Percentiles rank a stretch among this genome's conserved stretches.
Evolutionary conservation across 2,113 vertebrate species (phyloP).

Genomic region (Glaucomys volans): DNA sequence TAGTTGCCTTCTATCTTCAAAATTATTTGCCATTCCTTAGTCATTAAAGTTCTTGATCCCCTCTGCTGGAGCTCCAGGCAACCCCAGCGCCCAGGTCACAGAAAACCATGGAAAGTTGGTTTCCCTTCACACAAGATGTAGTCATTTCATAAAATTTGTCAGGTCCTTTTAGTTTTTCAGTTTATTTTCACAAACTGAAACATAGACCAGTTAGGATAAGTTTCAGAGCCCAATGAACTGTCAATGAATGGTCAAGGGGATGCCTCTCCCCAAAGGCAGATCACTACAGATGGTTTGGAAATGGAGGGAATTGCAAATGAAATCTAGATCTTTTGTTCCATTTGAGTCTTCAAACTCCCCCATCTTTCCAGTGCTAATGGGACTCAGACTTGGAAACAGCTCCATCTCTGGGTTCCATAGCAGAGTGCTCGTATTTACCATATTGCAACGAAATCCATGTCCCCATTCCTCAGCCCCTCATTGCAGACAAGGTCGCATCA

Average conservation of each 20-base stretch:
- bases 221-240: neutral
- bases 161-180: neutral
- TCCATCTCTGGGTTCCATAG: neutral
- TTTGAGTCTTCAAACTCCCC: neutral
- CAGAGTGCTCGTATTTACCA: neutral
- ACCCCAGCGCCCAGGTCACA: too few species aligned
- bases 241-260: neutral
- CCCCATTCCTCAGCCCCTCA: neutral
- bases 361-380: neutral
- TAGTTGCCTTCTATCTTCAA: neutral
- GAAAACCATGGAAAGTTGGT: neutral
- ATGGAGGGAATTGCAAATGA: neutral
- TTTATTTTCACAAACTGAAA: neutral
- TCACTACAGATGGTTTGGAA: neutral
- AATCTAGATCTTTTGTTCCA: neutral
- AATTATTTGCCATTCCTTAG: neutral
- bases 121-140: neutral
- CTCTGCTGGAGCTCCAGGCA: neutral
- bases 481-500: neutral
- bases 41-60: neutral
- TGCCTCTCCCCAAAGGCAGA: neutral
- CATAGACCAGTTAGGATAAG: neutral
- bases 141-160: neutral
- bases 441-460: neutral
- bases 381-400: neutral